Evolutionary conservation across 2,797 vertebrate genomes (phyloP), one percentile per base, ranked within the genome.

Genomic region (Catamblyrhynchus diadema): DNA sequence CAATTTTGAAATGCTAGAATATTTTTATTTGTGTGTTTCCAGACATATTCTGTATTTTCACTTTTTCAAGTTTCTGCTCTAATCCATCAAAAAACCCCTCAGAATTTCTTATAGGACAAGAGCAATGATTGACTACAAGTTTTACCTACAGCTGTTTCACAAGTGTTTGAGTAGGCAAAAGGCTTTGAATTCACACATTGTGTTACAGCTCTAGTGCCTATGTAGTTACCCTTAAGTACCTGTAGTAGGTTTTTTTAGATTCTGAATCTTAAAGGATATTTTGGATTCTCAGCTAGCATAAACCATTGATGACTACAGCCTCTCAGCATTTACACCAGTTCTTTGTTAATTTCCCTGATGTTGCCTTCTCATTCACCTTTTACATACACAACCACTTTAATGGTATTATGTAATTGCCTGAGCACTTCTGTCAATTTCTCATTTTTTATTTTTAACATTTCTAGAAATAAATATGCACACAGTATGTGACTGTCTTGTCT

Each of bases 371-470:
- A 32, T 83, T 94, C 65, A 89, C 32, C 28, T 14, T 94, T 86
- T 57, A 57, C 9, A 13, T 72, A 75, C 54, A 81, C 35, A 61
- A 25, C 14, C 37, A 82, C 35, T 82, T 53, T 21, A 59, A 32
- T 86, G 27, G 30, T 75, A 32, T 79, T 94, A 79, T n/a, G 42
- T 70, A 87, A 79, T 66, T 54, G 61, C 60, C 81, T 88, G 72
- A 88, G 86, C 20, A 32, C 54, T 95, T 94, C 73, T 90, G 21
- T 54, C 85, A 35, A 32, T 88, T 90, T 94, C 64, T 91, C 69
- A 47, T 27, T 91, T 93, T 93, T 88, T 71, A 75, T 93, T 94
- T 96, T 88, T 83, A 62, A 70, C 14, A 32, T 61, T 84, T 96
- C 8, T 50, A 95, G 89, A 96, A 95, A 95, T 93, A 93, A 59